Evolutionary conservation across 1,140 invertebrate species (phyloP).

Genomic region (Pseudachorutes palmiensis): DNA sequence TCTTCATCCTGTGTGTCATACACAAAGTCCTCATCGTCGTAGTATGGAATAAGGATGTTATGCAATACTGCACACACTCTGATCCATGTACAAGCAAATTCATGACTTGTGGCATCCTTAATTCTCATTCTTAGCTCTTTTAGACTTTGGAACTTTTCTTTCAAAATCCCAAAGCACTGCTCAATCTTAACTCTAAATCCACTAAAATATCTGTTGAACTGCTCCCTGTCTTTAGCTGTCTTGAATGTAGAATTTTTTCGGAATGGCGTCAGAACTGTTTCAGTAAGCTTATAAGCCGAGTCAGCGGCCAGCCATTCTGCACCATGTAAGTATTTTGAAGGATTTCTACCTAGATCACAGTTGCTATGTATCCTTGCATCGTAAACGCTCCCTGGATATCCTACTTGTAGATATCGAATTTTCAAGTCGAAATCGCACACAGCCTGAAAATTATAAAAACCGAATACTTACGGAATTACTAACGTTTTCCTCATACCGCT

Average conservation of each 20-base stretch:
- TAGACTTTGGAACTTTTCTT: conserved; percentile 14
- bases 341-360: background rate
- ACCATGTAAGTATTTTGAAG: background rate
- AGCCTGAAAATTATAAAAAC: conserved; percentile 16
- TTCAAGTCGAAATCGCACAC: conserved; percentile 11
- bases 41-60: conserved; percentile 11
- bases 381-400: conserved; percentile 18
- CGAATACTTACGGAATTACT: background rate
- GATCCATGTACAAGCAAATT: conserved; percentile 18
- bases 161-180: conserved; percentile 17
- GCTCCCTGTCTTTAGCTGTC: background rate
- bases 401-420: conserved; percentile 8
- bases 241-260: background rate
- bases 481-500: conserved; percentile 3
- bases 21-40: background rate
- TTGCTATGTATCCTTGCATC: conserved; percentile 17
- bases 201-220: conserved; percentile 13
- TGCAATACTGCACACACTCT: conserved; percentile 15
- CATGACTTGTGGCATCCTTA: background rate
- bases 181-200: conserved; percentile 22
- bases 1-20: background rate
- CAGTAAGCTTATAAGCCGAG: conserved; percentile 5
- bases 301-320: conserved; percentile 13
- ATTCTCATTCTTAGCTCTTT: conserved; percentile 19
- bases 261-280: conserved; percentile 6